Base-by-base conservation (phyloP, 1,140 invertebrate species). In the Lasioglossum albipes region DNA sequence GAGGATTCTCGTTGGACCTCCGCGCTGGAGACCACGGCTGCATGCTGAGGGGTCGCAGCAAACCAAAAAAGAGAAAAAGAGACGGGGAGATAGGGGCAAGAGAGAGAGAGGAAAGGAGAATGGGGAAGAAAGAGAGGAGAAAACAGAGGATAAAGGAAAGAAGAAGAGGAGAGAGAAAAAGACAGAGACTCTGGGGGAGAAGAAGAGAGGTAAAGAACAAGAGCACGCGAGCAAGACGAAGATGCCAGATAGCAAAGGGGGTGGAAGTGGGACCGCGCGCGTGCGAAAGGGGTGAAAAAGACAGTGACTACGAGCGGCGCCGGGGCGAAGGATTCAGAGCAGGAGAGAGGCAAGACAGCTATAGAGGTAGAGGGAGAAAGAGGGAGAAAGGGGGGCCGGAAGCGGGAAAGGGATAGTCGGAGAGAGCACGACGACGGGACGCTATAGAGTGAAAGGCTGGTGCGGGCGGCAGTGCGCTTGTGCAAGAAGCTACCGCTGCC, bases 401-500 rank as follows among this genome's bases (percentile, higher is more conserved):
- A 31, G 70, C 54, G 54, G 68, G 77, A 81, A 71, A 65, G 31
- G 64, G 83, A 82, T 13, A 73, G 42, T 36, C 62, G 73, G 49
- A 81, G 71, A 68, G 45, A 54, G 52, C 52, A 54, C 52, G 52
- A 4, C 52, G 52, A 54, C 20, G 57, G 20, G 57, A 59, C 57
- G 57, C n/a, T 81, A 85, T 85, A 69, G 78, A 83, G 77, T 57
- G 84, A 88, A 82, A 85, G 74, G 81, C 52, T 16, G 75, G 65
- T 81, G 77, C 5, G 84, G 36, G 65, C 75, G 75, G 81, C 83
- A 90, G 84, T 92, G 91, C 92, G 91, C 92, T 91, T 91, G 92
- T 91, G 92, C 92, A 90, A 92, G 91, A 92, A 91, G 91, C 92
- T 91, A 87, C 86, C 83, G 90, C 89, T 92, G 92, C 93, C 92